These are phyloP conservation scores for Strigamia maritima DNA, from an alignment of 2,888 invertebrate species.

Conservation along the genomic window DNA sequence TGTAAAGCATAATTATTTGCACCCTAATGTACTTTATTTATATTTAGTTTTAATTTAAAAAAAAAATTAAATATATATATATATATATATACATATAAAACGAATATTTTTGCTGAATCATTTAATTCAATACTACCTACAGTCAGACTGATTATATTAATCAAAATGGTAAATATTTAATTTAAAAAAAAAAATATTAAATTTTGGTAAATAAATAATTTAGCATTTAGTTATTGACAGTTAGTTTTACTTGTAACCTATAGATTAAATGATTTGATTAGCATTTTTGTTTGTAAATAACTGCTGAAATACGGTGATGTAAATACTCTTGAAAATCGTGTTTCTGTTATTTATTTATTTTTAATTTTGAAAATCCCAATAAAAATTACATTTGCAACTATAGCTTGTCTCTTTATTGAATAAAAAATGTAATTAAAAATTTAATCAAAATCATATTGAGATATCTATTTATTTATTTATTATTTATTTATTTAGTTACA, in stretches of 20 bases:
- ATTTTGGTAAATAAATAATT: no score
- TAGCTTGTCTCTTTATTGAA: no score
- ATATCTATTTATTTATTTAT: not conserved
- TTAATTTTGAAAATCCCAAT: not conserved
- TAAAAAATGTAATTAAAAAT: no score
- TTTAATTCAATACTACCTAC: not conserved
- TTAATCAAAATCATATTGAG: no score
- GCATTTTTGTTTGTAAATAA: not conserved
- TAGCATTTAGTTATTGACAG: not conserved
- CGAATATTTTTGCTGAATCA: not conserved
- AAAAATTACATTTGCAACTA: not conserved
- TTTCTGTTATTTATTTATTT: not conserved
- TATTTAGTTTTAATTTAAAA: not conserved
- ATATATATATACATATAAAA: not conserved
- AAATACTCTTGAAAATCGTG: not conserved
- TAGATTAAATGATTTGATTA: not conserved
- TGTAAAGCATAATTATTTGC: not conserved
- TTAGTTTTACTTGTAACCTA: not conserved
- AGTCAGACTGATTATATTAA: constrained; percentile 1
- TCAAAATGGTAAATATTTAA: not conserved
- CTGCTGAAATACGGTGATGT: not conserved
- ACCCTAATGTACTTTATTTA: not conserved
- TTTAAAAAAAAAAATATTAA: not conserved
- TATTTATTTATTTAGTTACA: not conserved
- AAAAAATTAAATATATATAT: no score